Evolutionary conservation across 2,888 invertebrate genomes (phyloP).

Genomic region (Himalopsyche anomala): DNA sequence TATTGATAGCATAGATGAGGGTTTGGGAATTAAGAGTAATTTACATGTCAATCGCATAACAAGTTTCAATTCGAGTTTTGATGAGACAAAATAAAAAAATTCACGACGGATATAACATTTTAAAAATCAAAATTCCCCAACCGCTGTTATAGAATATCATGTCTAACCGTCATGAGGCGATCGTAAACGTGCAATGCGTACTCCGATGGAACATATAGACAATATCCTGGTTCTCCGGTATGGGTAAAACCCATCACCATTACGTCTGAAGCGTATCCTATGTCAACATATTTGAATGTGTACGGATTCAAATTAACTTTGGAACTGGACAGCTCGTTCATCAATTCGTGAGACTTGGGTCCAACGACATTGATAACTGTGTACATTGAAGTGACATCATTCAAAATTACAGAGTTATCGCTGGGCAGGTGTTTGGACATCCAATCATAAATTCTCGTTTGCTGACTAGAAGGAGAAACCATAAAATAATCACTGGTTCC

Average conservation of each 20-base stretch:
- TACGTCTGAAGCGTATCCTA: conserved; percentile 83
- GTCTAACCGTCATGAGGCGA: conserved; percentile 77
- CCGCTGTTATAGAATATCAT: not conserved
- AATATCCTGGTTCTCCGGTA: conserved; percentile 84
- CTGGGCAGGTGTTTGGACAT: conserved; percentile 80
- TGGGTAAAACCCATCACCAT: conserved; percentile 84
- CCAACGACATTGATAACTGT: conserved; percentile 84
- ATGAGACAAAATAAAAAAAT: not conserved
- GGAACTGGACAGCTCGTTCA: conserved; percentile 81
- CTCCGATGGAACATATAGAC: conserved; percentile 83
- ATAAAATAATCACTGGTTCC: conserved; percentile 82
- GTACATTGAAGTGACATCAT: conserved; percentile 85
- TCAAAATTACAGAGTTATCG: conserved; percentile 79
- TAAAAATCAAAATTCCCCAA: too few relatives aligned
- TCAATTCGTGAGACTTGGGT: conserved; percentile 80
- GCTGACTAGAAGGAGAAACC: conserved; percentile 88
- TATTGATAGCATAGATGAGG: too few relatives aligned
- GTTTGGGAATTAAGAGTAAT: too few relatives aligned
- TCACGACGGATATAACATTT: not conserved
- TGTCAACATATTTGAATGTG: conserved; percentile 81
- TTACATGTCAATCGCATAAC: not conserved
- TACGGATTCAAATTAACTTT: conserved; percentile 80
- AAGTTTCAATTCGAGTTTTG: not conserved
- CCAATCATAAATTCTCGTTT: conserved; percentile 84
- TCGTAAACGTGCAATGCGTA: conserved; percentile 86